Conservation (phyloP, 1,140 invertebrate species). For the Periplaneta americana region DNA sequence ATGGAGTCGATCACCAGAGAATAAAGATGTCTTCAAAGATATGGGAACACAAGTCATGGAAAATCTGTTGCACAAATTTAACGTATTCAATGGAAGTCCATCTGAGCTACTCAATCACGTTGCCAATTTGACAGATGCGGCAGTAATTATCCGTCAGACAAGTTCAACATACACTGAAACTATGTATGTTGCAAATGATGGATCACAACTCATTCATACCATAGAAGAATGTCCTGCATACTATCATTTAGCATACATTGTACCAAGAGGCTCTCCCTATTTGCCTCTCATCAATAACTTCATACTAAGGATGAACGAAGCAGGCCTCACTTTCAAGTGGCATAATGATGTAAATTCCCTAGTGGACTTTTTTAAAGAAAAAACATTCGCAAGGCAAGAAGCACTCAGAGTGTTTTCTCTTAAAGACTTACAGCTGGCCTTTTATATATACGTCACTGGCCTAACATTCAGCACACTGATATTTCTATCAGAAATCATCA, state of each 20-base stretch:
- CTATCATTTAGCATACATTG: slow-evolving; percentile 34
- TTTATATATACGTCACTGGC: slow-evolving; percentile 30
- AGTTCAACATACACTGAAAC: not conserved
- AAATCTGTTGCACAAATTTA: not conserved
- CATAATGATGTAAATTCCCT: slow-evolving; percentile 13
- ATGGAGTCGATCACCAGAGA: slow-evolving; percentile 24
- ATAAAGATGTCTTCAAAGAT: slow-evolving; percentile 30
- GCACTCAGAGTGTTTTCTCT: not conserved
- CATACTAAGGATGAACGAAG: slow-evolving; percentile 29
- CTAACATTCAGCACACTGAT: slow-evolving; percentile 18
- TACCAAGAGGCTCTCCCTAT: slow-evolving; percentile 27
- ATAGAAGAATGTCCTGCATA: slow-evolving; percentile 37
- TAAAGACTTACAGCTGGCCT: slow-evolving; percentile 30
- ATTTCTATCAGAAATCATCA: slow-evolving; percentile 9
- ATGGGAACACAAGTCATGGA: not conserved
- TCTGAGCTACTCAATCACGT: not conserved
- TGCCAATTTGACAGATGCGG: not conserved
- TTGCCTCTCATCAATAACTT: slow-evolving; percentile 25
- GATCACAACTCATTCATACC: slow-evolving; percentile 32
- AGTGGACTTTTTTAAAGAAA: not conserved
- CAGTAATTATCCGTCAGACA: not conserved
- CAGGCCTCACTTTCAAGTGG: slow-evolving; percentile 34
- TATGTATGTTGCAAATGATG: slow-evolving; percentile 19
- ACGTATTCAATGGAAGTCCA: not conserved
- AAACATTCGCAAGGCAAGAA: not conserved